phyloP scores from a whole-genome alignment of 2,888 invertebrate species.

The Watsonalla binaria region DNA sequence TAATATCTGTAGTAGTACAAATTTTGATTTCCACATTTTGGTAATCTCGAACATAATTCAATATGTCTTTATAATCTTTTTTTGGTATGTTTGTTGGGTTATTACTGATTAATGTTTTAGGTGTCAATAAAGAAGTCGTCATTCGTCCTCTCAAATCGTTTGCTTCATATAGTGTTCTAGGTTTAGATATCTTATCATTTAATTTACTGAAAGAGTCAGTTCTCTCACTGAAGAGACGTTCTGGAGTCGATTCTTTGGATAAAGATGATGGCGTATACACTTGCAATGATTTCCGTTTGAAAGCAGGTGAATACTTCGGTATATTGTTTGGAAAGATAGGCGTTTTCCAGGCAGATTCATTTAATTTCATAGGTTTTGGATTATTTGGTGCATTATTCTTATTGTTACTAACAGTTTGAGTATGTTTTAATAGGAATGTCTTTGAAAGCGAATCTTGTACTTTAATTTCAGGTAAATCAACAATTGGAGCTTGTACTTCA shows the following conservation, averaged over 20 bases:
- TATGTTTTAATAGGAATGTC: slow-evolving; percentile 60
- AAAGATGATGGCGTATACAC: slow-evolving; percentile 76
- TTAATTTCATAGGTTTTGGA: slow-evolving; percentile 46
- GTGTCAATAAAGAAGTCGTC: slow-evolving; percentile 29
- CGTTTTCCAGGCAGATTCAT: slow-evolving; percentile 67
- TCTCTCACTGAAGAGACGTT: slow-evolving; percentile 56
- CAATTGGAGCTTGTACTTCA: slow-evolving; percentile 82
- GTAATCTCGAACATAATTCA: slow-evolving; percentile 52
- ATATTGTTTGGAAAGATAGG: slow-evolving; percentile 73
- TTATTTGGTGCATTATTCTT: slow-evolving; percentile 46
- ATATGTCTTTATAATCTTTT: slow-evolving; percentile 49
- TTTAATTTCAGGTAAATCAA: slow-evolving; percentile 91
- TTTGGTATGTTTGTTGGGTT: slow-evolving; percentile 33
- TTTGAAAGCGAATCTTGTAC: slow-evolving; percentile 80
- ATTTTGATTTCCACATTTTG: slow-evolving; percentile 70
- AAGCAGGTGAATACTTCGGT: slow-evolving; percentile 90
- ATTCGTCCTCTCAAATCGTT: slow-evolving; percentile 38
- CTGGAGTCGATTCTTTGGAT: slow-evolving; percentile 72
- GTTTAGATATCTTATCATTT: slow-evolving; percentile 40
- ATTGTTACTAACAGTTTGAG: slow-evolving; percentile 43
- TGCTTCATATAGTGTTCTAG: slow-evolving; percentile 43
- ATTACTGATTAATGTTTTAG: slow-evolving; percentile 26
- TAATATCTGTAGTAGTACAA: slow-evolving; percentile 70
- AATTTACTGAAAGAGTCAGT: slow-evolving; percentile 45
- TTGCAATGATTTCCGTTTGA: slow-evolving; percentile 86